phyloP scores from a whole-genome alignment of 1,140 invertebrate species.

The Orchesella cincta region DNA sequence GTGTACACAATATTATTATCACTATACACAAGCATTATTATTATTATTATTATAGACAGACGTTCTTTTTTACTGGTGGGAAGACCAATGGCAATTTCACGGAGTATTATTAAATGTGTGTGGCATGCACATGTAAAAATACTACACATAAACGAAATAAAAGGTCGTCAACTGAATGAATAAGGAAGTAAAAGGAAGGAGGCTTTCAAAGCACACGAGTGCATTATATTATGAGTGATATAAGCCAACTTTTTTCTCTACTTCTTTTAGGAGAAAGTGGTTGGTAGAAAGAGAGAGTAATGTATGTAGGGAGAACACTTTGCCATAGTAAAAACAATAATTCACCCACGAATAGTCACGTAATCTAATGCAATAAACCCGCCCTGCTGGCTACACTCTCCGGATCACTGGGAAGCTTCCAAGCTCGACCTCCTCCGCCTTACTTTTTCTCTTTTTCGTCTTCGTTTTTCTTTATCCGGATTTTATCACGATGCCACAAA shows the following conservation, averaged over 20 bases:
- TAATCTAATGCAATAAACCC: slow-evolving; percentile 30
- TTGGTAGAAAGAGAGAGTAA: neutral
- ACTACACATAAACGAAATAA: slow-evolving; percentile 6
- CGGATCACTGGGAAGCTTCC: slow-evolving; percentile 29
- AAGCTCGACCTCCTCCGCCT: slow-evolving; percentile 28
- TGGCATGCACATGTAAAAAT: neutral
- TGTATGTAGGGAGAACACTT: slow-evolving; percentile 15
- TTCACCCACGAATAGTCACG: slow-evolving; percentile 29
- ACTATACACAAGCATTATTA: neutral
- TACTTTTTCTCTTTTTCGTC: slow-evolving; percentile 18
- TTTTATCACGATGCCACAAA: slow-evolving; percentile 24
- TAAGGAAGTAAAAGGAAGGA: neutral
- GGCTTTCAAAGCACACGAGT: neutral
- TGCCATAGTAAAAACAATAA: slow-evolving; percentile 26
- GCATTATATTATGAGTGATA: neutral
- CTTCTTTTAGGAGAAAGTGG: neutral
- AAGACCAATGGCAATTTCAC: neutral
- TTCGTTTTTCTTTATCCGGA: neutral
- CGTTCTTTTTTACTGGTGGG: neutral
- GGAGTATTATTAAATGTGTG: neutral
- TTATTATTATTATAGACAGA: neutral
- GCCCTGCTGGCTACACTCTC: slow-evolving; percentile 27
- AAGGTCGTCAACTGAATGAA: neutral
- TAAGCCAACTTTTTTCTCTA: neutral
- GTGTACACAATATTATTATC: neutral